Evolutionary conservation across 2,797 vertebrate species (phyloP), one percentile per base, ranked within the genome.

Genomic region (Agapornis canus): DNA sequence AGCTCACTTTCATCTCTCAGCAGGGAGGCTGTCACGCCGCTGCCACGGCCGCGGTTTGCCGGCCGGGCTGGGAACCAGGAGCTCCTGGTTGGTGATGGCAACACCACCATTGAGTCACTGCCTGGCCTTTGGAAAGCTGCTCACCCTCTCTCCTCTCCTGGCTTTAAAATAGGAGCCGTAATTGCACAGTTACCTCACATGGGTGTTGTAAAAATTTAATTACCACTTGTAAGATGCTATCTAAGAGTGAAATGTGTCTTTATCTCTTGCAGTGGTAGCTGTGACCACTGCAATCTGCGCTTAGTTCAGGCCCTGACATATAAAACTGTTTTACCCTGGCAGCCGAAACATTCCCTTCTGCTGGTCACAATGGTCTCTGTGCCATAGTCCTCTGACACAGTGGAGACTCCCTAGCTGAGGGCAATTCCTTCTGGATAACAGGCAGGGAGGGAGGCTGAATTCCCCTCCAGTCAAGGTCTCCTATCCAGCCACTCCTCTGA

Each of bases 181-280:
- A 77, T 82, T 43, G 25, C 2, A 5, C 85, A 66, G 70, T 91
- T 95, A 63, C 88, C 82, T 95, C 93, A 93, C 70, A 70, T 21
- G 51, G 76, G 82, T 87, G 60, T 82, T 51, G 73, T 91, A 95
- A 95, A 95, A 80, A 25, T 49, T 86, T 86, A 94, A 97, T 94
- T 90, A 70, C 61, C 1, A 0, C 54, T 81, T 86, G 57, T 88
- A 94, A 95, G 91, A 89, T 85, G 37, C 57, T 95, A 91, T 86
- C 90, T 70, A 71, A 70, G 72, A 78, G 73, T 51, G 51, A 94
- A 94, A 88, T 0, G 5, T 70, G 52, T 86, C 75, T 95, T 86
- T 75, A 92, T 92, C 80, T 93, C 75, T 80, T 9, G 8, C 3
- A 16, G 75, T 29, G 32, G 65, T 64, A 39, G 65, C 35, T 71